Percentiles rank a stretch among this genome's conserved stretches.
Evolutionary conservation across 2,113 vertebrate species (phyloP).

Genomic region (Piaya cayana): DNA sequence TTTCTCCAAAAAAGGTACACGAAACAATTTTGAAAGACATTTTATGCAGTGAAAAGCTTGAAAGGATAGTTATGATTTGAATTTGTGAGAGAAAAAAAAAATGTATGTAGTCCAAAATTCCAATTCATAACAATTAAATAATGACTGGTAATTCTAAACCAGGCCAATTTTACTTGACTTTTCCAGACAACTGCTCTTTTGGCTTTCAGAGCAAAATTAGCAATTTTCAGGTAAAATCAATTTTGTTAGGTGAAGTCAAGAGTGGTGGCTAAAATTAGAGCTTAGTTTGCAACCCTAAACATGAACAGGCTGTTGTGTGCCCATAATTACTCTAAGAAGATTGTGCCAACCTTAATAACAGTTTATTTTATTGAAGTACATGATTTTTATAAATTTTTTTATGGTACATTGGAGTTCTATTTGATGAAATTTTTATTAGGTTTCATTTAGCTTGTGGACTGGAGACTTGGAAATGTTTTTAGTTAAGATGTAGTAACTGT

Average conservation of each 20-base stretch:
- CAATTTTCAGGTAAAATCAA: slow-evolving; percentile 35
- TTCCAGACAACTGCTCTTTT: neutral
- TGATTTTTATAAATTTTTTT: neutral
- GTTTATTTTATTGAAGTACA: neutral
- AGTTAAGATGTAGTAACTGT: neutral
- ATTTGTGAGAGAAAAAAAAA: neutral
- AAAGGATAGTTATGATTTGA: neutral
- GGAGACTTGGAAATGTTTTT: neutral
- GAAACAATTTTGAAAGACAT: neutral
- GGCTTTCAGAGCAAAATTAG: slow-evolving; percentile 3
- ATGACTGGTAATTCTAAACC: neutral
- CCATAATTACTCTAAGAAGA: neutral
- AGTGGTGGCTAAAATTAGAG: slow-evolving; percentile 8
- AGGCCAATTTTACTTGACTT: slow-evolving; percentile 39
- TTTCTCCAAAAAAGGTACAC: neutral
- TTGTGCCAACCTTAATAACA: slow-evolving; percentile 13
- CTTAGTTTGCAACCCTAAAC: neutral
- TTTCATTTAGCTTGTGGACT: neutral
- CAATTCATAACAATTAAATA: neutral
- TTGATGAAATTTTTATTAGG: neutral
- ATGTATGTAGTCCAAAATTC: neutral
- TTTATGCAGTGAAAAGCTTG: neutral
- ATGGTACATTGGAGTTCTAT: neutral
- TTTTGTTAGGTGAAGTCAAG: slow-evolving; percentile 14
- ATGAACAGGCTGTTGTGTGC: neutral